Conservation (phyloP, 2,797 vertebrate genomes). For the Moxostoma hubbsi region DNA sequence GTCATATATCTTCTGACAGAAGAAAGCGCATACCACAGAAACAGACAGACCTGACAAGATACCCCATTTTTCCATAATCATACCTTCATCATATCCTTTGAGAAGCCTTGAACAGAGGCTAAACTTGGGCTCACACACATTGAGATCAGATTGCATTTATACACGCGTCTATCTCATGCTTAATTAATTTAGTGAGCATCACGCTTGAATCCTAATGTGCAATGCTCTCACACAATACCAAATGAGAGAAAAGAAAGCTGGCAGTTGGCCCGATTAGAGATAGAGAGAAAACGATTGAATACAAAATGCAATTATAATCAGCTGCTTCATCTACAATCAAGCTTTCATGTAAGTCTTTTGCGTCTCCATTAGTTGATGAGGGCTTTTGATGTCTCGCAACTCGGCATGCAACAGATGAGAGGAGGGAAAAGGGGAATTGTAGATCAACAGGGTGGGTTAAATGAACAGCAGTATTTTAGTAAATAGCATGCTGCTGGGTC, state of each 20-base stretch:
- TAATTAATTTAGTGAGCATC: constrained; percentile 61
- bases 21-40: background rate
- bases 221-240: constrained; percentile 27
- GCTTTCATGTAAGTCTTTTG: constrained; percentile 58
- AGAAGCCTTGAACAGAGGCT: constrained; percentile 39
- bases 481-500: constrained; percentile 21
- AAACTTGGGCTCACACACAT: constrained; percentile 47
- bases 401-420: constrained; percentile 50
- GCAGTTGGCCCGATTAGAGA: constrained; percentile 63
- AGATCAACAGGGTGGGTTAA: constrained; percentile 42
- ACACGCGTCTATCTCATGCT: constrained; percentile 51
- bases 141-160: constrained; percentile 46
- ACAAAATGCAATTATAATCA: constrained; percentile 67
- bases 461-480: constrained; percentile 19
- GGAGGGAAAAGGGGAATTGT: constrained; percentile 32
- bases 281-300: constrained; percentile 59
- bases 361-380: constrained; percentile 55
- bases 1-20: too few species aligned
- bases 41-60: background rate
- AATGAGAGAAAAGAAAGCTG: constrained; percentile 44
- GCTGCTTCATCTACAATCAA: constrained; percentile 54
- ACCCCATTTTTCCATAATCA: background rate
- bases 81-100: constrained; percentile 21
- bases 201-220: constrained; percentile 49
- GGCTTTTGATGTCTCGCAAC: constrained; percentile 59